Conservation (phyloP, 2,113 vertebrate genomes). For the Bubo bubo region DNA sequence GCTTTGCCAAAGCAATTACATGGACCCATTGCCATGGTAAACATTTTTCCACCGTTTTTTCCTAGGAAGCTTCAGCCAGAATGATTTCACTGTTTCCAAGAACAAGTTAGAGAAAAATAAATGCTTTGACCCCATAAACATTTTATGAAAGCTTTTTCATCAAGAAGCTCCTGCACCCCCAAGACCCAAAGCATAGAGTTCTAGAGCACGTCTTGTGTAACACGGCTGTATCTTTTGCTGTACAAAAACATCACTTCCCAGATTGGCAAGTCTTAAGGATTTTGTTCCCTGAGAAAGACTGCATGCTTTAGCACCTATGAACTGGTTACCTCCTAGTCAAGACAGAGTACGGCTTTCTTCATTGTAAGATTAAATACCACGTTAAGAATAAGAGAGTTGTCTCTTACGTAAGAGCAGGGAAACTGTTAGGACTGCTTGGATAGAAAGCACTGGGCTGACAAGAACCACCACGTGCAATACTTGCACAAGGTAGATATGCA, state of each 20-base stretch:
- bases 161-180: neutral
- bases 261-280: neutral
- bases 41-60: neutral
- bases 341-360: neutral
- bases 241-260: neutral
- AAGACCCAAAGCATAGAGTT: neutral
- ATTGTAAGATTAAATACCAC: neutral
- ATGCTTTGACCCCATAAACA: neutral
- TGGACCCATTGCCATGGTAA: neutral
- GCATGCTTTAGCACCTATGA: neutral
- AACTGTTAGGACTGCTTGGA: neutral
- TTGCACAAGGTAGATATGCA: accelerated
- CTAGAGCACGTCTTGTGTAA: neutral
- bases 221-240: neutral
- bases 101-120: neutral
- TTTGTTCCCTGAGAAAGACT: neutral
- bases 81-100: neutral
- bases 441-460: neutral
- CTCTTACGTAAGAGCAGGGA: neutral
- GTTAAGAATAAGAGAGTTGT: neutral
- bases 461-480: accelerated
- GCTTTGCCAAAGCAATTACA: neutral
- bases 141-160: neutral
- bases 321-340: neutral
- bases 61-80: neutral